Base-by-base conservation (phyloP, 2,113 vertebrate genomes). In the Cettia cetti region DNA sequence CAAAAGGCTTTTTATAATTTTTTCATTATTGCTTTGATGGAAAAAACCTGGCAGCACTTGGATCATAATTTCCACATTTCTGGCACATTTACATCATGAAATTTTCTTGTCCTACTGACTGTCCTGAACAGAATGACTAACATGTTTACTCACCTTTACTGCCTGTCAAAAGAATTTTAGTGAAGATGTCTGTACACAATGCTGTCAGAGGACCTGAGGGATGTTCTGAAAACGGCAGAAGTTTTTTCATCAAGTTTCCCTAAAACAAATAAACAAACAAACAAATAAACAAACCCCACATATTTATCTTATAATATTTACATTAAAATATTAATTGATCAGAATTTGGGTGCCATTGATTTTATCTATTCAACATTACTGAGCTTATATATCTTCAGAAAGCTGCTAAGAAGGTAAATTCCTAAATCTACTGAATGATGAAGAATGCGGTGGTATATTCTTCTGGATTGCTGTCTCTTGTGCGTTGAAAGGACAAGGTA, bases 201-300 rank as follows among this genome's bases (percentile, higher is more conserved):
- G 89, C 89, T 24, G 97, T 98, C 88, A 98, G 86, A 80, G 97
- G 94, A 97, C 97, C 97, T 81, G 97, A 86, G 26, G 97, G 82
- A 54, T 95, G 86, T 53, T 97, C 97, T 42, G 97, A 97, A 96
- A 97, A 97, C 70, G 97, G 98, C 35, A 96, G 39, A 78, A 97
- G 82, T 88, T 98, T 92, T 92, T 96, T 97, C 63, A 98, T 70
- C 47, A 98, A 82, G 12, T 81, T 96, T 86, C 98, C 98, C 97
- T 98, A 79, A 72, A 96, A 72, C 44, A 92, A 91, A 66, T 33
- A 78, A 77, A 31, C 20, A 81, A 49, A 42, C 15, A 96, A 49
- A 66, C 5, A 54, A 69, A 91, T 2, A 74, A 49, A 86, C 33
- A 64, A 40, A 27, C 7, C 8, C 13, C 15, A 63, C 26, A 78